These are phyloP conservation scores for Rhinoraja longicauda DNA, from an alignment of 2,797 vertebrate species.

Conservation along the genomic window DNA sequence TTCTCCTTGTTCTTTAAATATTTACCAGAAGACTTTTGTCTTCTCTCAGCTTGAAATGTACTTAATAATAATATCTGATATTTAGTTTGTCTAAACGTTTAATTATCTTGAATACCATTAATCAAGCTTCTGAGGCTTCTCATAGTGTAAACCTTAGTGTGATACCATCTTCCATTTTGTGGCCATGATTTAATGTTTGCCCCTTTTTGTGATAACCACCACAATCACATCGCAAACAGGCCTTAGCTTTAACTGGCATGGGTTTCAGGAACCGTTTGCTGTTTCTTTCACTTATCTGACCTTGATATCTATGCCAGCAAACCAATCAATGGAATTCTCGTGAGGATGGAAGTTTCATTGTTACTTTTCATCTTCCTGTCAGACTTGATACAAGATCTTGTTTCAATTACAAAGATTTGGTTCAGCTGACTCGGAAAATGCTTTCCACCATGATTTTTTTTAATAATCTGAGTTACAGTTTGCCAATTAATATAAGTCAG, in stretches of 20 bases:
- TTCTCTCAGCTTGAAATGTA: background rate
- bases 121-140: background rate
- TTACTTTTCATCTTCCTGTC: background rate
- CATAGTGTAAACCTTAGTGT: background rate
- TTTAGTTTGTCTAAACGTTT: background rate
- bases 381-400: background rate
- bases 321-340: background rate
- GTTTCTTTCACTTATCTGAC: background rate
- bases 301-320: background rate
- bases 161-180: background rate
- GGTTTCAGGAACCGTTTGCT: background rate
- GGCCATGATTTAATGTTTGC: background rate
- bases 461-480: background rate
- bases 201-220: background rate
- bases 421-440: background rate
- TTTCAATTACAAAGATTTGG: background rate
- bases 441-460: background rate
- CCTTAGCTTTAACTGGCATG: background rate
- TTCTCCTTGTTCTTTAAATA: background rate
- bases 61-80: background rate
- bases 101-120: background rate
- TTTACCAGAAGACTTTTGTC: background rate
- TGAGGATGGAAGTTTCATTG: background rate
- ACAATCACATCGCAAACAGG: background rate
- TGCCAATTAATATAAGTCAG: background rate